Percentiles rank a stretch among this genome's conserved stretches.
phyloP scores from a whole-genome alignment of 2,888 invertebrate genomes.

The Timema cristinae region DNA sequence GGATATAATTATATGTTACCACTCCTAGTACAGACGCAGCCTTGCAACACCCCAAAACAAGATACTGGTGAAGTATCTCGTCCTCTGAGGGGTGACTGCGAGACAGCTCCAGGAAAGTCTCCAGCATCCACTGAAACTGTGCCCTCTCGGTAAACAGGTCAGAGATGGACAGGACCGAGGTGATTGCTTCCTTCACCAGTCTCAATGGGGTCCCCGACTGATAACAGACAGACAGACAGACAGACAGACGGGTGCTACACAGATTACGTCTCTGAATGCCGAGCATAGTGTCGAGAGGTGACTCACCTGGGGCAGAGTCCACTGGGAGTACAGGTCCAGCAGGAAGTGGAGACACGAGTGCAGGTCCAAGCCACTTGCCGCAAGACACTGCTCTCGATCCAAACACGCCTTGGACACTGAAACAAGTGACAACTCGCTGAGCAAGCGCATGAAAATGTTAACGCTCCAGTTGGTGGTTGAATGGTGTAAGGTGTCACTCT shows the following conservation, averaged over 20 bases:
- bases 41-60: conserved; percentile 64
- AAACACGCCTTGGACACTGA: conserved; percentile 36
- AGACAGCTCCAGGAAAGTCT: conserved; percentile 62
- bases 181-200: conserved; percentile 55
- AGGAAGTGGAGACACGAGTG: conserved; percentile 91
- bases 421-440: conserved; percentile 7
- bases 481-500: too few relatives aligned
- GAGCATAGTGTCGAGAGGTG: background rate
- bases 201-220: conserved; percentile 47
- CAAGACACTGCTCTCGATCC: conserved; percentile 45
- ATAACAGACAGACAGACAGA: conserved; percentile 24
- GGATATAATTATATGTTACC: conserved; percentile 39
- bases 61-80: conserved; percentile 68
- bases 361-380: conserved; percentile 71
- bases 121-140: conserved; percentile 77
- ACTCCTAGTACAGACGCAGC: conserved; percentile 61
- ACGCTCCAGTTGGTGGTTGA: background rate
- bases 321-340: conserved; percentile 83
- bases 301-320: conserved; percentile 55
- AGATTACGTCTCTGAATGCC: conserved; percentile 41
- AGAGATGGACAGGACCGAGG: conserved; percentile 66
- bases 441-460: background rate
- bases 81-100: conserved; percentile 64
- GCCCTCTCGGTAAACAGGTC: conserved; percentile 71
- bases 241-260: conserved; percentile 12